A percentile compares a stretch with the other conserved stretches of the same genome.
These are phyloP conservation scores for Microcebus tavaratra DNA, from an alignment of 2,113 vertebrate genomes.

Conservation along the genomic window DNA sequence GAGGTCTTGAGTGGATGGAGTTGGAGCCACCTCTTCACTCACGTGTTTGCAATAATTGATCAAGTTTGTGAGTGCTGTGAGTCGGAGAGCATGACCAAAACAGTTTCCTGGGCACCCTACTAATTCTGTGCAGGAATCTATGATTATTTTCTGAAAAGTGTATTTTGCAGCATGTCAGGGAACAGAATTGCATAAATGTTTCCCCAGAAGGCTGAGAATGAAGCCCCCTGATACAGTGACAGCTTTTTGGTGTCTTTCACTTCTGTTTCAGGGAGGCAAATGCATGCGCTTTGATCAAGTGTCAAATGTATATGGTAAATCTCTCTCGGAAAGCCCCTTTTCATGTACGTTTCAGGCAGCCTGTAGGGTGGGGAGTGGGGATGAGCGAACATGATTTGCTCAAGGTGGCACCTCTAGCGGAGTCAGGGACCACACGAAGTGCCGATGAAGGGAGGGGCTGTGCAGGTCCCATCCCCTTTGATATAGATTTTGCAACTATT, in stretches of 20 bases:
- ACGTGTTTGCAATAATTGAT: not conserved
- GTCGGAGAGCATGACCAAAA: too few relatives aligned
- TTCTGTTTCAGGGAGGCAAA: conserved; percentile 50
- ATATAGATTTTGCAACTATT: conserved; percentile 21
- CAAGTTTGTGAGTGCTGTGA: too few relatives aligned
- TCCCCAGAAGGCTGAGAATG: conserved; percentile 23
- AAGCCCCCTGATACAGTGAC: not conserved
- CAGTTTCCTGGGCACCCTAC: not conserved
- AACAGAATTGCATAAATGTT: conserved; percentile 48
- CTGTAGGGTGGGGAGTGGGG: conserved; percentile 25
- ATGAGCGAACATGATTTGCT: conserved; percentile 45
- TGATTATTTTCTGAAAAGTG: not conserved
- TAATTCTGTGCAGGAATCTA: not conserved
- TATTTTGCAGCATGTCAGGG: not conserved
- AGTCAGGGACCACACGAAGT: conserved; percentile 54
- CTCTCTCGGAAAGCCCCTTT: conserved; percentile 35
- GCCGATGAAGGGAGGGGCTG: conserved; percentile 50
- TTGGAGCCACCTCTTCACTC: not conserved
- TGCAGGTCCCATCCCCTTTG: conserved; percentile 64
- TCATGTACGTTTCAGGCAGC: conserved; percentile 56
- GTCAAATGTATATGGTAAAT: conserved; percentile 3
- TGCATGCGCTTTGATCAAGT: conserved; percentile 44
- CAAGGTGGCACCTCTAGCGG: conserved; percentile 54
- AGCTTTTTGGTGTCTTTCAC: conserved; percentile 28
- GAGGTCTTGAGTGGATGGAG: accelerated